Percentiles rank a stretch among this genome's conserved stretches.
phyloP scores from a whole-genome alignment of 2,888 invertebrate species.

The Nyleta sp. region DNA sequence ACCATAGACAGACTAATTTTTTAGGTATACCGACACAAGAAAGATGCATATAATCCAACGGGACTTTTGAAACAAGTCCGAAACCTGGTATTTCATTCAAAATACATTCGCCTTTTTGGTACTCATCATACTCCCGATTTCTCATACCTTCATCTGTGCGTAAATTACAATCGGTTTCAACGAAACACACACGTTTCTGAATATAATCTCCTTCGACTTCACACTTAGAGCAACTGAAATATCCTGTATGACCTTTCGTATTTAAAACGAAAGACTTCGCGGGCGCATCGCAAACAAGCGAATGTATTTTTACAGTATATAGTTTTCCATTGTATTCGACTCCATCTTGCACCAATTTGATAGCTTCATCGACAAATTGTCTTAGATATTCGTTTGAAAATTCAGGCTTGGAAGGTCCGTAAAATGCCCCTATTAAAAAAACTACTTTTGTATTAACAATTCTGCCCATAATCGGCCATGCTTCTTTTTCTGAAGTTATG shows the following conservation, averaged over 20 bases:
- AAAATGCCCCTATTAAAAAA: background rate
- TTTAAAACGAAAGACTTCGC: slow-evolving; percentile 7
- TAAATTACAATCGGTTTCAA: background rate
- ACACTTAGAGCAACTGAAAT: slow-evolving; percentile 13
- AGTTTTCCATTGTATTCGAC: background rate
- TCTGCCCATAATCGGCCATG: slow-evolving; percentile 11
- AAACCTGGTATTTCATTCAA: slow-evolving; percentile 4
- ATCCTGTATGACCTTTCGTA: background rate
- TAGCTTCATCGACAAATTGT: background rate
- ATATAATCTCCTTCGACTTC: background rate
- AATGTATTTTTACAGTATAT: background rate
- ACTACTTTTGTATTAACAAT: background rate
- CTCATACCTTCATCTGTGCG: slow-evolving; percentile 6
- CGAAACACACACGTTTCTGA: background rate
- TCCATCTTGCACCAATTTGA: background rate
- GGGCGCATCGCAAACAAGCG: slow-evolving; percentile 8
- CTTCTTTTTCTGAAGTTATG: background rate
- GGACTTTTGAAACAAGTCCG: slow-evolving; percentile 4
- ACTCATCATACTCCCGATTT: slow-evolving; percentile 1
- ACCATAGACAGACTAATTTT: background rate
- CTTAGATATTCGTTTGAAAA: background rate
- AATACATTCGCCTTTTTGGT: slow-evolving; percentile 4
- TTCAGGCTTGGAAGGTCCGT: background rate
- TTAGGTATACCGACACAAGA: slow-evolving; percentile 2
- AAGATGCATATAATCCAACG: slow-evolving; percentile 17